Conservation (phyloP, 2,113 vertebrate species). For the Setophaga coronata region DNA sequence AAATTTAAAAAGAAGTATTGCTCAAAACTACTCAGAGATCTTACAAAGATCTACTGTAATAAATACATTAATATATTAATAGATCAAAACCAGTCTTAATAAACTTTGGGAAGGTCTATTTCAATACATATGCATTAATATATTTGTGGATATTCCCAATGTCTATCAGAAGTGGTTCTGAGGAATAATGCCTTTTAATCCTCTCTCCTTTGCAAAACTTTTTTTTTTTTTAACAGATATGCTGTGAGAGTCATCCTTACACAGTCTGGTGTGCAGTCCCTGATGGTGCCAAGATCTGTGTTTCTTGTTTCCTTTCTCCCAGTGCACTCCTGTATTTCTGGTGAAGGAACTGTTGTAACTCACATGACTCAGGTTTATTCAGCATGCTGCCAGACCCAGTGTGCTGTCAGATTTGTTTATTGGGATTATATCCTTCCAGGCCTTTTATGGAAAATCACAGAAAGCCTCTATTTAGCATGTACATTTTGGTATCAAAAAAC, state of each 20-base stretch:
- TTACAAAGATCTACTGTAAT: background rate
- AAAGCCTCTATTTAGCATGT: background rate
- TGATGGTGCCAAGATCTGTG: background rate
- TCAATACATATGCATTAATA: background rate
- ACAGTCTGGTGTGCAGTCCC: background rate
- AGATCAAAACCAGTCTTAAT: background rate
- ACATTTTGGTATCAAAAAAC: background rate
- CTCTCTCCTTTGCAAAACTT: background rate
- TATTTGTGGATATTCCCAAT: background rate
- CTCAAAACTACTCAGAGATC: background rate
- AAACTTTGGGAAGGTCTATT: background rate
- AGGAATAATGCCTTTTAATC: background rate
- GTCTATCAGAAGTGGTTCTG: background rate
- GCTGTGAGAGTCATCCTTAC: background rate
- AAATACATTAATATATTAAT: background rate
- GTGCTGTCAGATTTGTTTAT: background rate
- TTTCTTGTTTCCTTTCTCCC: background rate
- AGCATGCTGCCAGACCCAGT: background rate
- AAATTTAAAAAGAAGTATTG: background rate
- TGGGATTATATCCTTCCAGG: conserved; percentile 1
- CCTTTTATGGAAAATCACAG: conserved; percentile 7
- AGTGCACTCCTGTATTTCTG: background rate
- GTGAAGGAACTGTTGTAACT: background rate
- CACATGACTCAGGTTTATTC: conserved; percentile 19
- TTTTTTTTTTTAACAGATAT: background rate